These are phyloP conservation scores for Andrena cerasifolii DNA, from an alignment of 1,140 invertebrate species.

Conservation along the genomic window DNA sequence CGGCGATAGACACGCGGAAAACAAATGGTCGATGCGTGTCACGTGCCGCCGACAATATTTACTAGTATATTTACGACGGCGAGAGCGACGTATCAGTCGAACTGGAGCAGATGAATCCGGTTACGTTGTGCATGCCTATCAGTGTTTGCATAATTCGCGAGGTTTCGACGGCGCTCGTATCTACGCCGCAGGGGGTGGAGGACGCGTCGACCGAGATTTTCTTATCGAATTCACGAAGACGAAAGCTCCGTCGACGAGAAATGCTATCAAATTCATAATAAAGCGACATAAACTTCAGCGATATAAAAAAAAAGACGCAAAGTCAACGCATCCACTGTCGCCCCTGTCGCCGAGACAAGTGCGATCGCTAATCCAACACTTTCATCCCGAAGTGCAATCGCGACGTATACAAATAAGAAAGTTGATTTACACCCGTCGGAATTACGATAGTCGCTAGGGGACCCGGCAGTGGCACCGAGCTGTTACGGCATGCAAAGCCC, in stretches of 20 bases:
- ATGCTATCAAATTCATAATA: too few species aligned
- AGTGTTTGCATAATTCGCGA: slow-evolving; percentile 36
- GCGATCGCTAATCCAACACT: too few species aligned
- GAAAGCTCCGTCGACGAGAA: too few species aligned
- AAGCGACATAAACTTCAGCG: too few species aligned
- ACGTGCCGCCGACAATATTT: slow-evolving; percentile 11
- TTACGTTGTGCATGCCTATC: slow-evolving; percentile 7
- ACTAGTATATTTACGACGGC: slow-evolving; percentile 29
- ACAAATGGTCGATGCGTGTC: slow-evolving; percentile 35
- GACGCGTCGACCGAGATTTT: too few species aligned
- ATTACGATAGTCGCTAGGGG: background rate
- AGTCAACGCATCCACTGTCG: too few species aligned
- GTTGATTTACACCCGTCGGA: background rate
- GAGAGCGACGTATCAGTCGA: slow-evolving; percentile 20
- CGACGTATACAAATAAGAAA: too few species aligned
- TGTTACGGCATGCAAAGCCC: background rate
- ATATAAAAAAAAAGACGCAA: too few species aligned
- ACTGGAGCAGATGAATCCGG: slow-evolving; percentile 33
- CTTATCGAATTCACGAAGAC: too few species aligned
- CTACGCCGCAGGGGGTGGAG: background rate
- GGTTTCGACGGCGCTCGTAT: background rate
- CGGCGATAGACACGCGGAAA: slow-evolving; percentile 44
- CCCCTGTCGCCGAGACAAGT: too few species aligned
- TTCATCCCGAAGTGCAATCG: too few species aligned
- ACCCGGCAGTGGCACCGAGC: background rate